Conservation (phyloP, 2,113 vertebrate genomes). For the Galemys pyrenaicus region DNA sequence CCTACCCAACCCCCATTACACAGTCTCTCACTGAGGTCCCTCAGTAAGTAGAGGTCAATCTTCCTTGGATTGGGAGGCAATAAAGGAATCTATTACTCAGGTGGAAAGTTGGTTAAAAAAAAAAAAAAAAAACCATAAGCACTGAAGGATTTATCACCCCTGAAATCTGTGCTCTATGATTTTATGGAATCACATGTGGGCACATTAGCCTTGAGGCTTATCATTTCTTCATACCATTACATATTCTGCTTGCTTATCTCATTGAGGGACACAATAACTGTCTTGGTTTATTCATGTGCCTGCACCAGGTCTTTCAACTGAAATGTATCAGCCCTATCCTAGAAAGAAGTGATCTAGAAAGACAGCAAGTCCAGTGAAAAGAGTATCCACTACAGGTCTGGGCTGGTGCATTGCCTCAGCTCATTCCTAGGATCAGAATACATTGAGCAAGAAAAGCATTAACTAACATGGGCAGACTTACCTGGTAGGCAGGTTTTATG, state of each 20-base stretch:
- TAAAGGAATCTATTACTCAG: conserved; percentile 29
- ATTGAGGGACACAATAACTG: conserved; percentile 32
- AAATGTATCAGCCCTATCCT: conserved; percentile 65
- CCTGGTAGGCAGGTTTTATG: too few relatives aligned
- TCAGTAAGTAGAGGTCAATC: neutral
- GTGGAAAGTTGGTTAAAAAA: neutral
- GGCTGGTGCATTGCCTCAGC: neutral
- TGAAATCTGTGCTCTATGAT: conserved; percentile 51
- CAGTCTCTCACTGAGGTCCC: neutral
- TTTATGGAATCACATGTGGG: conserved; percentile 47
- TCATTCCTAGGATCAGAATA: neutral
- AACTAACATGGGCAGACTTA: accelerated
- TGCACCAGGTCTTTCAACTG: conserved; percentile 28
- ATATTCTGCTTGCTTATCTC: conserved; percentile 50
- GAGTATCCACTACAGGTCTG: neutral
- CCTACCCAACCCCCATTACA: accelerated
- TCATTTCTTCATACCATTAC: conserved; percentile 38
- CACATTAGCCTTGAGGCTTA: conserved; percentile 11
- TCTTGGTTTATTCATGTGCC: conserved; percentile 66
- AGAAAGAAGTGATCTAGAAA: neutral
- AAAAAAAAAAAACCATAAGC: too few relatives aligned
- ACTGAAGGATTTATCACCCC: conserved; percentile 46
- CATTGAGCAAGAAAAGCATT: too few relatives aligned
- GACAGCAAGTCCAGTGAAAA: neutral
- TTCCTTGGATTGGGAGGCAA: neutral